Base-by-base conservation (phyloP, 1,140 invertebrate species). In the Stegodyphus mimosarum region DNA sequence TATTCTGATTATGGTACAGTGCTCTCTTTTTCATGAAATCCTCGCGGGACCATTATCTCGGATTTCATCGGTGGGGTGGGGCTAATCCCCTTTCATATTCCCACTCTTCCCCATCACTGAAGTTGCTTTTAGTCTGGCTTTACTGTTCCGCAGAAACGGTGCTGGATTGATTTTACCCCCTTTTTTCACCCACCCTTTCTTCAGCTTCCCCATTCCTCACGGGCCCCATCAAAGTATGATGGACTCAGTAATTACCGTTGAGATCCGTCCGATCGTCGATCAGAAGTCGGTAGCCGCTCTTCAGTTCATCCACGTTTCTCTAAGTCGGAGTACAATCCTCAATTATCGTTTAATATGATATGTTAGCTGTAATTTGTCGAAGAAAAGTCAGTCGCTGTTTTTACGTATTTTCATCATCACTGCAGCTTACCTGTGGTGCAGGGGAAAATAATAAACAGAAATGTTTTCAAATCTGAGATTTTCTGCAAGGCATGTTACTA, bases 31-130 rank as follows among this genome's bases (percentile, higher is more conserved):
- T 81, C 70, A 66, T 73, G 55, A 52, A 48, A 50, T 73, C 70
- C 70, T 81, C 70, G 1, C 55, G 79, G 78, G 60, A 52, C 79
- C 79, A 81, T 81, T 81, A 81, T 81, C 79, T 81, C 79, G 55
- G 70, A 55, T 81, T 81, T 73, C 79, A 81, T 81, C 70, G 49
- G 52, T 13, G 55, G 70, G 79, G 70, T 51, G 55, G 79, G 60
- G 53, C 55, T 81, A 81, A 81, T 81, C 79, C 79, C n/a, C 53
- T 80, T 80, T 80, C 77, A 71, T 55, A 55, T 69, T 51, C 51
- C 64, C 67, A 6, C 64, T 63, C 77, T 60, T 66, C 66, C 53
- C 79, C 70, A 49, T 33, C 69, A 69, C 71, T 70, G 51, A 60
- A 51, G 50, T 17, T 17, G n/a, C 50, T 78, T 78, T 78, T 71